Conservation (phyloP, 2,888 invertebrate species). For the Gymnoscelis rufifasciata region DNA sequence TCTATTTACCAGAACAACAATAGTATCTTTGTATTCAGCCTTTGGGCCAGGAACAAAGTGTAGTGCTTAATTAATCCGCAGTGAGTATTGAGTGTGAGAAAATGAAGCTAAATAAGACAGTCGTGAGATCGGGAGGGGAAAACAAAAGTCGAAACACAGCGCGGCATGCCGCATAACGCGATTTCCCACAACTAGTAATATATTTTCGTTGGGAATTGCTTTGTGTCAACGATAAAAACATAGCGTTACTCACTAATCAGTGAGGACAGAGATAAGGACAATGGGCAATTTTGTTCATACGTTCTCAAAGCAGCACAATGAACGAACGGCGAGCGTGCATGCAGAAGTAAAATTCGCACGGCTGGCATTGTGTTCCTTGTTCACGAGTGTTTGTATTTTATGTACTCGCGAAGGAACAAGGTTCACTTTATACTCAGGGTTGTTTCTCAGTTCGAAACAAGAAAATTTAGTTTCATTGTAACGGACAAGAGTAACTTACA, state of each 20-base stretch:
- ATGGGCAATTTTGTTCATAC: conserved; percentile 53
- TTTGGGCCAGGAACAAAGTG: conserved; percentile 38
- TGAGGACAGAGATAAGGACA: conserved; percentile 64
- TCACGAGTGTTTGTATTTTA: conserved; percentile 6
- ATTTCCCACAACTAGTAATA: conserved; percentile 60
- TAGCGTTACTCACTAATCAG: conserved; percentile 62
- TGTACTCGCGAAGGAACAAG: conserved; percentile 3
- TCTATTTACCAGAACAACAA: conserved; percentile 36
- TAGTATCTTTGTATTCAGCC: conserved; percentile 37
- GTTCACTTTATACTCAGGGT: conserved; percentile 25
- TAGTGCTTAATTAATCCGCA: conserved; percentile 52
- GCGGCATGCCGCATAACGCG: conserved; percentile 45
- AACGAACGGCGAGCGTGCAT: conserved; percentile 36
- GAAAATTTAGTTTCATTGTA: conserved; percentile 31
- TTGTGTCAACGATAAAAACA: conserved; percentile 63
- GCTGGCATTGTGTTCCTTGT: conserved; percentile 27
- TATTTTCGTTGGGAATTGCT: conserved; percentile 60
- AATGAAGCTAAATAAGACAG: conserved; percentile 51
- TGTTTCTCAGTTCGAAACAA: conserved; percentile 34
- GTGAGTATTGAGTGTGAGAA: conserved; percentile 58
- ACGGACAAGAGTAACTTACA: conserved; percentile 21
- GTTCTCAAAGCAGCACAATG: conserved; percentile 54
- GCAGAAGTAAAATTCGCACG: conserved; percentile 48
- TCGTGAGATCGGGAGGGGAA: conserved; percentile 58
- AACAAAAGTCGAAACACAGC: conserved; percentile 49